A percentile compares a stretch with the other conserved stretches of the same genome.
Conservation (phyloP, 2,888 invertebrate species). For the Agrochola macilenta region DNA sequence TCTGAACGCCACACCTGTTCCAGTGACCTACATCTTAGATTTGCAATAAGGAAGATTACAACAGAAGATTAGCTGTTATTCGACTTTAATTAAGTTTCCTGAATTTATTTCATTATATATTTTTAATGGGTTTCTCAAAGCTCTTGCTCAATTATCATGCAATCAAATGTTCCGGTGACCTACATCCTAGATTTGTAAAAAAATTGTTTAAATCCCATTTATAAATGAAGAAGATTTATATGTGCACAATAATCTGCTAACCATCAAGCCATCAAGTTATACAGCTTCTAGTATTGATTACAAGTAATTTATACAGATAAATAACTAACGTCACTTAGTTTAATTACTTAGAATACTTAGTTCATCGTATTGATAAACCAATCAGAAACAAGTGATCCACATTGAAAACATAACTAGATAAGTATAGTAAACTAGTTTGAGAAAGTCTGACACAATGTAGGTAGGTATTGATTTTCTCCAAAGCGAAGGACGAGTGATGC, state of each 20-base stretch:
- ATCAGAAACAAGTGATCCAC: conserved; percentile 25
- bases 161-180: not conserved
- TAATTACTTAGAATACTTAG: conserved; percentile 15
- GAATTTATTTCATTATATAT: not conserved
- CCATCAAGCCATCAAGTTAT: not conserved
- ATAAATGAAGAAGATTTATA: not conserved
- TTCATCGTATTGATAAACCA: conserved; percentile 9
- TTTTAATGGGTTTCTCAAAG: not conserved
- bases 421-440: conserved; percentile 11
- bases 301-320: conserved; percentile 2
- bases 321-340: conserved; percentile 11
- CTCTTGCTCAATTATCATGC: not conserved
- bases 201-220: not conserved
- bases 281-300: conserved; percentile 11
- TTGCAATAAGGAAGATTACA: not conserved
- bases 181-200: not conserved
- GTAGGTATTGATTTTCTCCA: conserved; percentile 52
- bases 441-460: conserved; percentile 29
- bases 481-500: conserved; percentile 9
- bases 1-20: not conserved
- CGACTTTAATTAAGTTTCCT: not conserved
- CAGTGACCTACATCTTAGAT: not conserved
- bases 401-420: conserved; percentile 11
- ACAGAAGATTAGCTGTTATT: not conserved
- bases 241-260: not conserved